phyloP scores from a whole-genome alignment of 2,113 vertebrate genomes.

The Camelus bactrianus region DNA sequence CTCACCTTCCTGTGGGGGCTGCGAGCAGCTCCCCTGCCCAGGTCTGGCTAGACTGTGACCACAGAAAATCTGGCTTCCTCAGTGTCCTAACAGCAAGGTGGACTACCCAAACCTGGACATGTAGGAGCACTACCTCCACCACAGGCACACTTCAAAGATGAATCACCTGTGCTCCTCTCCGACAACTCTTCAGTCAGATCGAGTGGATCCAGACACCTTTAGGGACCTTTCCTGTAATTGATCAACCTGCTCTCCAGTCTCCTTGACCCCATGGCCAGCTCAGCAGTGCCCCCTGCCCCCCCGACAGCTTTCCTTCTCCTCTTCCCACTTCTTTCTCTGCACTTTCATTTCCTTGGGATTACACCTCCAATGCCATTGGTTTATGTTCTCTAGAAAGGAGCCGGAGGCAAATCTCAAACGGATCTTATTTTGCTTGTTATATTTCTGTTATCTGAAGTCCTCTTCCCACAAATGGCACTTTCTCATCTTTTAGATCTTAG shows the following conservation, averaged over 20 bases:
- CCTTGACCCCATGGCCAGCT: not conserved
- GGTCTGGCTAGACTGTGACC: not conserved
- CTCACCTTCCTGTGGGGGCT: not conserved
- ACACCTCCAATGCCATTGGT: not conserved
- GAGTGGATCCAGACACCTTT: not conserved
- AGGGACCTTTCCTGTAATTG: not conserved
- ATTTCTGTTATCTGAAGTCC: no score
- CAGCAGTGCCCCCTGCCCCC: not conserved
- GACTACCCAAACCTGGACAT: not conserved
- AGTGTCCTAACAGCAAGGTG: not conserved
- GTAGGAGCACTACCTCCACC: not conserved
- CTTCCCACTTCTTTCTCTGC: not conserved
- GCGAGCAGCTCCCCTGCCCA: no score
- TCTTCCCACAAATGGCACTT: no score
- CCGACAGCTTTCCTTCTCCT: not conserved
- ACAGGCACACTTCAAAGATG: not conserved
- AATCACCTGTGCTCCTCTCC: not conserved
- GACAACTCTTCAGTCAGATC: not conserved
- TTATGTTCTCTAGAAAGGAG: not conserved
- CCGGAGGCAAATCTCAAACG: not conserved
- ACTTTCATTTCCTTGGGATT: not conserved
- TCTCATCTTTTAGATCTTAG: no score
- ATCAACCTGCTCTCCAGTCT: not conserved
- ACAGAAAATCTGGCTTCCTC: not conserved
- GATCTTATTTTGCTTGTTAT: not conserved